phyloP scores from a whole-genome alignment of 2,888 invertebrate species.

The Clunio marinus region DNA sequence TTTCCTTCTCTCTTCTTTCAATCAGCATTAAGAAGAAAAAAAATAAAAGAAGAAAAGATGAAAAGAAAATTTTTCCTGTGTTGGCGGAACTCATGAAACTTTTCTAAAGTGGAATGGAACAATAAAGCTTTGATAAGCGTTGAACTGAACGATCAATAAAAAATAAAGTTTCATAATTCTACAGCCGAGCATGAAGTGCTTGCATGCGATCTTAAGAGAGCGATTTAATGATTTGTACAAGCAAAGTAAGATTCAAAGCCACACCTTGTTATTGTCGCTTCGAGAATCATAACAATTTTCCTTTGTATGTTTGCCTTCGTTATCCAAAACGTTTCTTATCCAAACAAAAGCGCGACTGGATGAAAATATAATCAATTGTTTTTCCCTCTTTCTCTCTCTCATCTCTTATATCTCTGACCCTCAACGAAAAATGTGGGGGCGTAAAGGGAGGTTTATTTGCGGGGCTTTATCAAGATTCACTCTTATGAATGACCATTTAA shows the following conservation, averaged over 20 bases:
- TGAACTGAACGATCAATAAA: slow-evolving; percentile 10
- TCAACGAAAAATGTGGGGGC: neutral
- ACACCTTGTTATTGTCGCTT: slow-evolving; percentile 32
- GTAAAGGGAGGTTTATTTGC: neutral
- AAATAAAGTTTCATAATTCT: slow-evolving; percentile 14
- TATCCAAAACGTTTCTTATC: too few relatives aligned
- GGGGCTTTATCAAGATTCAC: slow-evolving; percentile 24
- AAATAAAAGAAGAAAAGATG: too few relatives aligned
- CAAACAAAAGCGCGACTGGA: slow-evolving; percentile 10
- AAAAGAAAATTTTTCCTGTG: neutral
- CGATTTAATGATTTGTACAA: slow-evolving; percentile 23
- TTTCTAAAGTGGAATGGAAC: neutral
- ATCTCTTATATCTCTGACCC: neutral
- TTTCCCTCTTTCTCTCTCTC: neutral
- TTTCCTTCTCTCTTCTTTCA: too few relatives aligned
- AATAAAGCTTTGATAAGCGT: neutral
- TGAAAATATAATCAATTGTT: slow-evolving; percentile 25
- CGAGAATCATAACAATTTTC: slow-evolving; percentile 7
- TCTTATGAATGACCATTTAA: slow-evolving; percentile 35
- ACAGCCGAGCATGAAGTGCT: too few relatives aligned
- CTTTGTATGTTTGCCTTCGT: neutral
- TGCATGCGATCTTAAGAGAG: neutral
- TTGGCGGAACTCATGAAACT: neutral
- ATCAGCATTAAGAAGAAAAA: too few relatives aligned
- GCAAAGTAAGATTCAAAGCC: neutral